Evolutionary conservation across 2,113 vertebrate genomes (phyloP).

Genomic region (Nothocercus julius): DNA sequence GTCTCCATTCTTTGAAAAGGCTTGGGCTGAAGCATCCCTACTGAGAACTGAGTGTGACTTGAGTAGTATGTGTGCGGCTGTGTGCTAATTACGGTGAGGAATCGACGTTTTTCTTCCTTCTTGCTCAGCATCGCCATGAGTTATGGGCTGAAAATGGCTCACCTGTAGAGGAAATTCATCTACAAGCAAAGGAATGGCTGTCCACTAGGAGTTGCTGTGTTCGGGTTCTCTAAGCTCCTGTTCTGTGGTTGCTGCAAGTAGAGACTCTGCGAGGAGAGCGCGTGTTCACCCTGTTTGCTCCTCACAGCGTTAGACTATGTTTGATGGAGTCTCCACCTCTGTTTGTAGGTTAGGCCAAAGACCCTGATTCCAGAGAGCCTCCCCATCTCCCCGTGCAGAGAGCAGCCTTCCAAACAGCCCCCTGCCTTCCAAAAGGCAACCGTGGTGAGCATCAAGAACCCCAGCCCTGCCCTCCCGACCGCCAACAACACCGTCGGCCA

Average conservation of each 20-base stretch:
- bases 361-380: slow-evolving; percentile 97
- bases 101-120: neutral
- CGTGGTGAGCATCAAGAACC: slow-evolving; percentile 87
- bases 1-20: neutral
- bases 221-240: neutral
- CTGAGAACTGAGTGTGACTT: neutral
- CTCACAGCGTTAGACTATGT: neutral
- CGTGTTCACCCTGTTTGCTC: neutral
- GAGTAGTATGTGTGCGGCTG: neutral
- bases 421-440: slow-evolving; percentile 86
- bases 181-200: neutral
- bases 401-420: slow-evolving; percentile 86
- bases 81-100: neutral
- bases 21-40: neutral
- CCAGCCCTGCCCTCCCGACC: slow-evolving; percentile 89
- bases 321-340: neutral
- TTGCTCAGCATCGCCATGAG: neutral
- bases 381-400: slow-evolving; percentile 85
- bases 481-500: slow-evolving; percentile 94
- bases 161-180: neutral
- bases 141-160: neutral
- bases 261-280: accelerated
- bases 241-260: neutral
- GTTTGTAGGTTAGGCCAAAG: slow-evolving; percentile 96
- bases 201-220: neutral